These are phyloP conservation scores for Napeogenes sylphis DNA, from an alignment of 2,888 invertebrate genomes.

Conservation along the genomic window DNA sequence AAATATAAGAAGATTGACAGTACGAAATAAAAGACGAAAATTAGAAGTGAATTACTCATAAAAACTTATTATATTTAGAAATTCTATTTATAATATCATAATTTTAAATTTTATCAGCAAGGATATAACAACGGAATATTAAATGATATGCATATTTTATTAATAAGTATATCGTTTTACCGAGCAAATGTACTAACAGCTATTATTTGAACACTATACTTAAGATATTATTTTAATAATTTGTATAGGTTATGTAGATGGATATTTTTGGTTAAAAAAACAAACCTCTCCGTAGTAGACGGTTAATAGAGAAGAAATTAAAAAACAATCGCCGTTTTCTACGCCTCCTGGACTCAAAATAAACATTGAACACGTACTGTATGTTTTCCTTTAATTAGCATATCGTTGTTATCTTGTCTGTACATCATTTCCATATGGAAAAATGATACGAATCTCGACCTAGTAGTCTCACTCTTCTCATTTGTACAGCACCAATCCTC, in stretches of 20 bases:
- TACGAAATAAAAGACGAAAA: too few relatives aligned
- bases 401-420: slow-evolving; percentile 74
- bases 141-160: too few relatives aligned
- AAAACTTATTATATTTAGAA: too few relatives aligned
- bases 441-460: slow-evolving; percentile 69
- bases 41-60: neutral
- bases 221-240: neutral
- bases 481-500: slow-evolving; percentile 11
- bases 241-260: neutral
- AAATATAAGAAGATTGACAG: slow-evolving; percentile 1
- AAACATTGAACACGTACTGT: slow-evolving; percentile 60
- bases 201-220: slow-evolving; percentile 5
- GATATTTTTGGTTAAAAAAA: slow-evolving; percentile 8
- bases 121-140: too few relatives aligned
- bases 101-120: too few relatives aligned
- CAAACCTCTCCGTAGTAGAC: slow-evolving; percentile 7
- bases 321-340: slow-evolving; percentile 46
- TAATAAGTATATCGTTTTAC: too few relatives aligned
- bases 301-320: slow-evolving; percentile 29
- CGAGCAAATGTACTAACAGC: neutral
- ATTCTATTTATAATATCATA: neutral
- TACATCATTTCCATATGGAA: slow-evolving; percentile 76
- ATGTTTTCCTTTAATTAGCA: slow-evolving; percentile 77
- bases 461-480: slow-evolving; percentile 36
- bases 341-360: slow-evolving; percentile 60